These are phyloP conservation scores for Calyptomena viridis DNA, from an alignment of 2,113 vertebrate genomes.

Conservation along the genomic window DNA sequence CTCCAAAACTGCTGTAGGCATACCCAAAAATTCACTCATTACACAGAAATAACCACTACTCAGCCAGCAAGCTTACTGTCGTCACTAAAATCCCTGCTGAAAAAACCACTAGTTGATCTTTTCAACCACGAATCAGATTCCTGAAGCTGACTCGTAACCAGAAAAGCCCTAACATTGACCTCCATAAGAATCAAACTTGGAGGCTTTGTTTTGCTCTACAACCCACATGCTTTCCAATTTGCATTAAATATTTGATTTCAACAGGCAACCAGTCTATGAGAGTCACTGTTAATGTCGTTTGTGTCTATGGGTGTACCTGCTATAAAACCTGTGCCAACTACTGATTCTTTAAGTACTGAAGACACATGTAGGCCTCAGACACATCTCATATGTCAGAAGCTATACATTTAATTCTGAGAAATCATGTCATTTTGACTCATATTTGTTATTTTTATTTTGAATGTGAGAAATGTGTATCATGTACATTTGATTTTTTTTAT, in stretches of 20 bases:
- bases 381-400: not conserved
- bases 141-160: slow-evolving; percentile 45
- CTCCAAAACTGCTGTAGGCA: not conserved
- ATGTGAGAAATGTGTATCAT: not conserved
- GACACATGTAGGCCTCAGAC: accelerated
- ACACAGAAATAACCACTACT: slow-evolving; percentile 13
- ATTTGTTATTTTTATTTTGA: not conserved
- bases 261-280: not conserved
- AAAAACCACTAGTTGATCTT: slow-evolving; percentile 20
- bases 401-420: not conserved
- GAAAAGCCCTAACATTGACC: not conserved
- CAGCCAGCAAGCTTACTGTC: not conserved
- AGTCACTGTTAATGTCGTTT: not conserved
- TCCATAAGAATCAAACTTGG: not conserved
- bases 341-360: not conserved
- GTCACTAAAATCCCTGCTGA: not conserved
- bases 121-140: slow-evolving; percentile 29
- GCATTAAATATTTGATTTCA: not conserved
- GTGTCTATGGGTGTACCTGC: not conserved
- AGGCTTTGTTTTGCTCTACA: not conserved
- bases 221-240: not conserved
- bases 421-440: not conserved
- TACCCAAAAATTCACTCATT: not conserved
- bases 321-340: not conserved
- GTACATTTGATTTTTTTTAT: not conserved